Conservation (phyloP, 2,888 invertebrate genomes). For the Drosophila rellima region DNA sequence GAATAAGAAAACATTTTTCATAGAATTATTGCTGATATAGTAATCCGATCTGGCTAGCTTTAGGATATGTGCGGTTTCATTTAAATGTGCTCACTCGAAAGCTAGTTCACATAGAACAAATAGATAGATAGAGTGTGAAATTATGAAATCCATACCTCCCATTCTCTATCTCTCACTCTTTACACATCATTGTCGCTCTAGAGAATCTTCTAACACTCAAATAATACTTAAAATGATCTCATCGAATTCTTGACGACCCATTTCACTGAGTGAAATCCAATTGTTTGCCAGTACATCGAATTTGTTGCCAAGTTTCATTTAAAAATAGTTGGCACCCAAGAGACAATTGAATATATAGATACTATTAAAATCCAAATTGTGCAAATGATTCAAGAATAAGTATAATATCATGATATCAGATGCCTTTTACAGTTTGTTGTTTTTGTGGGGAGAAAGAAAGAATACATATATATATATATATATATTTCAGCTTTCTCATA, state of each 20-base stretch:
- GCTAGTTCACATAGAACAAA: not conserved
- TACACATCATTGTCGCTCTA: not conserved
- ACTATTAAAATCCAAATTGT: not conserved
- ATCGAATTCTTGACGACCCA: slow-evolving; percentile 11
- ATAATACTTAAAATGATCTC: slow-evolving; percentile 17
- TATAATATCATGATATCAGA: not conserved
- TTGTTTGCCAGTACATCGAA: not conserved
- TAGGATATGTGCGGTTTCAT: not conserved
- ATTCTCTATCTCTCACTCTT: no score
- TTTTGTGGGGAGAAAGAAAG: no score
- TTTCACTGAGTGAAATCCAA: slow-evolving; percentile 9
- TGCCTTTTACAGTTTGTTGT: not conserved
- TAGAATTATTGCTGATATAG: not conserved
- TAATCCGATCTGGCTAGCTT: no score
- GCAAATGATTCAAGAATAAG: not conserved
- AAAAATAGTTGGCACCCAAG: slow-evolving; percentile 22
- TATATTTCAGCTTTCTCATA: no score
- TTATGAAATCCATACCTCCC: no score
- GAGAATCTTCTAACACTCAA: not conserved
- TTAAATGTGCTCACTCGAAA: no score
- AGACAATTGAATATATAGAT: slow-evolving; percentile 7
- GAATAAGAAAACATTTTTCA: not conserved
- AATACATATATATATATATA: no score
- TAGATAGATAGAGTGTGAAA: no score
- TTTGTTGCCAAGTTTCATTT: slow-evolving; percentile 19